Evolutionary conservation across 2,888 invertebrate species (phyloP).

Genomic region (Pristionchus exspectatus): DNA sequence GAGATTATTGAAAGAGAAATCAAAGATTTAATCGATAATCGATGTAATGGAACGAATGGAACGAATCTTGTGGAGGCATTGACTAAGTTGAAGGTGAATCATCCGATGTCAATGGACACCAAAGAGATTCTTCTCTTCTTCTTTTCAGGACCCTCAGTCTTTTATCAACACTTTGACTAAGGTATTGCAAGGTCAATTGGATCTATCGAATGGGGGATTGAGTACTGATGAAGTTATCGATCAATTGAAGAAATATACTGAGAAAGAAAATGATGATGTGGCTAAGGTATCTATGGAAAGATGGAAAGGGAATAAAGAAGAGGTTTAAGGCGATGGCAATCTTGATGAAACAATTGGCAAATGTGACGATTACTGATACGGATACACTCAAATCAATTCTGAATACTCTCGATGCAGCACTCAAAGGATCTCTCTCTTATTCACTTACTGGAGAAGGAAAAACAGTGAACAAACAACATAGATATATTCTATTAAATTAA

Average conservation of each 20-base stretch:
- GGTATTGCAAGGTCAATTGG: conserved; percentile 30
- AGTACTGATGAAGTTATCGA: conserved; percentile 13
- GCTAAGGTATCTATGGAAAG: conserved; percentile 16
- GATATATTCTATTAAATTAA: not conserved
- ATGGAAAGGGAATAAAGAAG: not conserved
- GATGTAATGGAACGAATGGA: conserved; percentile 5
- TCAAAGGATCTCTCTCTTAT: conserved; percentile 54
- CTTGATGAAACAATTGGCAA: conserved; percentile 46
- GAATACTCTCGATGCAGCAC: conserved; percentile 54
- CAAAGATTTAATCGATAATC: not conserved
- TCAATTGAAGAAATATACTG: conserved; percentile 17
- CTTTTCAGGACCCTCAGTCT: conserved; percentile 10
- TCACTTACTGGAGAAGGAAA: conserved; percentile 54
- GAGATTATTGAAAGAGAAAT: not conserved
- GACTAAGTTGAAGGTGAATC: conserved; percentile 15
- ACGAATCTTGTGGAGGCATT: conserved; percentile 5
- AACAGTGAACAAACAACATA: not conserved
- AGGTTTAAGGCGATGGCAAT: conserved; percentile 27
- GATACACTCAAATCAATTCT: conserved; percentile 50
- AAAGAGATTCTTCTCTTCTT: not conserved
- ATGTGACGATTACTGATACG: conserved; percentile 47
- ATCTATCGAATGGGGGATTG: conserved; percentile 21
- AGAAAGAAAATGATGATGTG: not conserved
- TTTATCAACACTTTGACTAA: conserved; percentile 26
- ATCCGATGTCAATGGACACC: not conserved